Conservation (phyloP, 64 coral and sea anemone species). For the Platygyra sinensis region DNA sequence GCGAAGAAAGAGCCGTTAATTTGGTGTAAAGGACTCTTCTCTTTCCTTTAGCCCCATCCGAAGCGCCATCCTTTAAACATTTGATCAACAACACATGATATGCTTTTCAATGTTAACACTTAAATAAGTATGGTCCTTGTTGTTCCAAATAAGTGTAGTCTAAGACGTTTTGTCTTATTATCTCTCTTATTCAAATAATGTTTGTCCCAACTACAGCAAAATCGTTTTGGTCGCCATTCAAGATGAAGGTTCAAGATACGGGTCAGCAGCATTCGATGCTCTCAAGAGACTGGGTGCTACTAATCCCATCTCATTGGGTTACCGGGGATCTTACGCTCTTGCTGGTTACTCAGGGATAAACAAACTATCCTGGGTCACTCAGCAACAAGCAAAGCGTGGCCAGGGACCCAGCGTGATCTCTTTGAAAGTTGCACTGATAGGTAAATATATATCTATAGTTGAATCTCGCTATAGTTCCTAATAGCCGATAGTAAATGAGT, state of each 20-base stretch:
- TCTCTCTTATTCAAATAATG: neutral
- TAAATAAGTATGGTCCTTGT: no score
- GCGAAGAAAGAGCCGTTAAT: no score
- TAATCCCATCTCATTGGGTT: neutral
- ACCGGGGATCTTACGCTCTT: conserved; percentile 25
- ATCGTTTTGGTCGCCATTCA: conserved; percentile 55
- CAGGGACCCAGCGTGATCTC: conserved; percentile 42
- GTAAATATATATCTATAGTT: neutral
- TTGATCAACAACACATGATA: no score
- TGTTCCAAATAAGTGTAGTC: neutral
- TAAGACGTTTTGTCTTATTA: neutral
- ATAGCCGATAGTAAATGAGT: no score
- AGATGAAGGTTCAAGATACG: conserved; percentile 13
- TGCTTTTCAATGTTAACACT: no score
- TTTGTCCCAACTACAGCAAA: neutral
- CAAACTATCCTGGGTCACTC: conserved; percentile 38
- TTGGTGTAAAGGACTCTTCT: no score
- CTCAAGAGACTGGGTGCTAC: conserved; percentile 30
- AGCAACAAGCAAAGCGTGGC: neutral
- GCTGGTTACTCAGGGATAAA: conserved; percentile 3
- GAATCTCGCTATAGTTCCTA: no score
- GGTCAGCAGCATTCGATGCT: neutral
- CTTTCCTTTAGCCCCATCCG: no score
- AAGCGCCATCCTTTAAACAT: no score
- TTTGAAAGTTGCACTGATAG: neutral